Percentiles rank a stretch among this genome's conserved stretches.
Evolutionary conservation across 2,888 invertebrate genomes (phyloP).

Genomic region (Papilio protenor): DNA sequence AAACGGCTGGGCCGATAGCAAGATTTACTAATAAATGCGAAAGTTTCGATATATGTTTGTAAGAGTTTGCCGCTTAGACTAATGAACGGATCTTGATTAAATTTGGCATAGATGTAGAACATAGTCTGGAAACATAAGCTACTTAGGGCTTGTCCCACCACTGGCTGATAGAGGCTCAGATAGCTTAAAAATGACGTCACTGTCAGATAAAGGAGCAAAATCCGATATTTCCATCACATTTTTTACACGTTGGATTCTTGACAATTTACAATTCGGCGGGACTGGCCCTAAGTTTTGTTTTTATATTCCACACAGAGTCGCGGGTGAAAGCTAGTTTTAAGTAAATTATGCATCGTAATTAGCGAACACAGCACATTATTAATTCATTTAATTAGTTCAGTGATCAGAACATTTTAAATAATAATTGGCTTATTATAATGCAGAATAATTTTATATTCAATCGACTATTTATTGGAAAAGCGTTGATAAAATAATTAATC

Average conservation of each 20-base stretch:
- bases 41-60: too few species aligned
- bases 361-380: slow-evolving; percentile 1
- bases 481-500: background rate
- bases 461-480: background rate
- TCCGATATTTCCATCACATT: too few species aligned
- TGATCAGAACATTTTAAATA: slow-evolving; percentile 6
- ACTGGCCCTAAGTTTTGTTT: background rate
- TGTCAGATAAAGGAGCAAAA: too few species aligned
- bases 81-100: too few species aligned
- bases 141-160: too few species aligned
- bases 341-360: background rate
- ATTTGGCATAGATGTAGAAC: too few species aligned
- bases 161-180: too few species aligned
- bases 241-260: background rate
- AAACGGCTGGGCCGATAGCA: too few species aligned
- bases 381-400: slow-evolving; percentile 26
- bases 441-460: background rate
- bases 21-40: too few species aligned
- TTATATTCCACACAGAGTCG: background rate
- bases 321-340: background rate
- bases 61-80: too few species aligned
- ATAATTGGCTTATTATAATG: slow-evolving; percentile 6
- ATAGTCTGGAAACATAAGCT: too few species aligned
- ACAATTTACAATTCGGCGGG: background rate
- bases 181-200: too few species aligned